phyloP scores from a whole-genome alignment of 2,888 invertebrate genomes.

The Malthinus seriepunctatus region DNA sequence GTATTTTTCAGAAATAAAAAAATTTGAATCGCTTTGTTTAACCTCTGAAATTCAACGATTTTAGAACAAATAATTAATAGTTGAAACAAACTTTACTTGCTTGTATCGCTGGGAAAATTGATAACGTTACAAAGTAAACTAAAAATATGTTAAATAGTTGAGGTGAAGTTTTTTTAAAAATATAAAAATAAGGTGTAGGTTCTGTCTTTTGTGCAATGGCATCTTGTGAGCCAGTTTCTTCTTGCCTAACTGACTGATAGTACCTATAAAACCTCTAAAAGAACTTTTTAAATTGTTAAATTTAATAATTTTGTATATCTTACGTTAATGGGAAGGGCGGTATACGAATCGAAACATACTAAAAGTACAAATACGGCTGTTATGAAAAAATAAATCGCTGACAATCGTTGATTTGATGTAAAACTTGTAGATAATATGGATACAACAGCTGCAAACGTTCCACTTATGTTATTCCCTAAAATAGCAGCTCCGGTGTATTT shows the following conservation, averaged over 20 bases:
- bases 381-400: conserved; percentile 97
- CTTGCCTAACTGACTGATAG: conserved; percentile 59
- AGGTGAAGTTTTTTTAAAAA: conserved; percentile 73
- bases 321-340: conserved; percentile 90
- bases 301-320: conserved; percentile 58
- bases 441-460: conserved; percentile 81
- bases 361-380: conserved; percentile 90
- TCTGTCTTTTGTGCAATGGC: conserved; percentile 28
- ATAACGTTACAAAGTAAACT: conserved; percentile 88
- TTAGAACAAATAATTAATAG: no score
- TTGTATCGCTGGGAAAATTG: conserved; percentile 88
- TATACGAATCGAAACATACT: conserved; percentile 94
- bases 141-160: conserved; percentile 93
- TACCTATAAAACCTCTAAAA: conserved; percentile 83
- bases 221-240: no score
- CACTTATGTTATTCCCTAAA: conserved; percentile 90
- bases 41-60: conserved; percentile 56
- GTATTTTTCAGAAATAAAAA: conserved; percentile 61
- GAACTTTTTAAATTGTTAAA: neutral
- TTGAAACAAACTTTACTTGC: conserved; percentile 59
- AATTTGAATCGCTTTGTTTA: conserved; percentile 56
- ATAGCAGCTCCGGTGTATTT: conserved; percentile 95
- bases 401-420: conserved; percentile 74
- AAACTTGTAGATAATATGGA: conserved; percentile 69
- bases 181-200: conserved; percentile 66